Evolutionary conservation across 1,140 invertebrate genomes (phyloP), one percentile per base, ranked within the genome.

Genomic region (Megalopta genalis): DNA sequence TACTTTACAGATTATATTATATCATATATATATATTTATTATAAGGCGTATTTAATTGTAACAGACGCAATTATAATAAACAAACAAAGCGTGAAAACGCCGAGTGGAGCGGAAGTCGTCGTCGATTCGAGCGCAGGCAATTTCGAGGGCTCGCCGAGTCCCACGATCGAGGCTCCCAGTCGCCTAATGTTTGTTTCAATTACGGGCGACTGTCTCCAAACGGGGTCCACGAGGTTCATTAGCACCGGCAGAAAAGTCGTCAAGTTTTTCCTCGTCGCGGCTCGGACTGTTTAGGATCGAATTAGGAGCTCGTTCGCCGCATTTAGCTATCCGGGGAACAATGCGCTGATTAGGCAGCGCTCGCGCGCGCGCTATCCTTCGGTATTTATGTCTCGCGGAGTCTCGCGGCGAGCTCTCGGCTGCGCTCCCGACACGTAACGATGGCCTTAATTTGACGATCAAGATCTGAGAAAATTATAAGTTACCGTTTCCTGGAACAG

Each of bases 401-500:
- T 6, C 14, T 14, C 49, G 16, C 49, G 16, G 49, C 49, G 16
- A 12, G 14, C 27, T 8, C 59, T 8, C 59, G 16, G 37, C 21
- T 62, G 37, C n/a, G 21, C 25, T 39, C 66, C 14, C 49, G 12
- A 14, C 39, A 23, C 54, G 59, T 71, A 77, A 77, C 75, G 59
- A 72, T 72, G 76, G 76, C 76, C 76, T 78, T 78, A 72, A 78
- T 78, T 78, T 64, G 12, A 54, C 60, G 76, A 78, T 78, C 76
- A 72, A 78, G 76, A 78, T 78, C 76, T 32, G 18, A 65, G 76
- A 72, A 78, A 78, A 78, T 78, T 78, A 78, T 78, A 78, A 78
- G 68, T 78, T 78, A 72, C 76, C 76, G 76, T 78, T 78, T 78
- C 76, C 76, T 72, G 59, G 37, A 64, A 27, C 76, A 72, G 69